Conservation (phyloP, 64 coral and sea anemone species). For the Montipora cactus region DNA sequence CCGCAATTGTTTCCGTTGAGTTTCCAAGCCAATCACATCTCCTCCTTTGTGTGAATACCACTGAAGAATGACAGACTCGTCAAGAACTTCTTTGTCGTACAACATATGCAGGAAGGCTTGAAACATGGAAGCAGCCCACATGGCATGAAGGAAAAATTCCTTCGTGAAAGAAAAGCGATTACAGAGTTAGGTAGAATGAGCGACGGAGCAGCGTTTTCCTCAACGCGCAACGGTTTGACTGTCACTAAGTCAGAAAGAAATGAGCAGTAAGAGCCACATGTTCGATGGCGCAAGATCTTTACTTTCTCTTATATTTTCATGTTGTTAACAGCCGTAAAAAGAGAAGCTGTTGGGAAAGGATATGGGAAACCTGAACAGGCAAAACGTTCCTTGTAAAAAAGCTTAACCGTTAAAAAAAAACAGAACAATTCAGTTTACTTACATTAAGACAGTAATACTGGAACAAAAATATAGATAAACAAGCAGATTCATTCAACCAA, state of each 20-base stretch:
- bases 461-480: no score
- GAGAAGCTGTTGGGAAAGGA: no score
- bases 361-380: no score
- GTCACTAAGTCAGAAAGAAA: background rate
- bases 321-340: no score
- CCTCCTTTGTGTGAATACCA: slow-evolving; percentile 63
- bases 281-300: no score
- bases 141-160: slow-evolving; percentile 82
- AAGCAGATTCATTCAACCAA: no score
- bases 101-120: slow-evolving; percentile 80
- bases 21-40: slow-evolving; percentile 70
- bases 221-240: no score
- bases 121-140: slow-evolving; percentile 68
- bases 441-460: no score
- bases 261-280: background rate
- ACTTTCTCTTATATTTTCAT: no score
- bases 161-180: slow-evolving; percentile 4
- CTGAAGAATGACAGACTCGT: slow-evolving; percentile 77
- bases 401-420: no score
- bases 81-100: slow-evolving; percentile 81
- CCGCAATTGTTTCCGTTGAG: slow-evolving; percentile 65
- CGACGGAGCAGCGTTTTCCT: background rate
- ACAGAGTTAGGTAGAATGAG: background rate
- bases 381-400: no score
- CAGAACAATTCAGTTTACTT: no score